Evolutionary conservation across 2,888 invertebrate species (phyloP).

Genomic region (Sinotaia quadrata): DNA sequence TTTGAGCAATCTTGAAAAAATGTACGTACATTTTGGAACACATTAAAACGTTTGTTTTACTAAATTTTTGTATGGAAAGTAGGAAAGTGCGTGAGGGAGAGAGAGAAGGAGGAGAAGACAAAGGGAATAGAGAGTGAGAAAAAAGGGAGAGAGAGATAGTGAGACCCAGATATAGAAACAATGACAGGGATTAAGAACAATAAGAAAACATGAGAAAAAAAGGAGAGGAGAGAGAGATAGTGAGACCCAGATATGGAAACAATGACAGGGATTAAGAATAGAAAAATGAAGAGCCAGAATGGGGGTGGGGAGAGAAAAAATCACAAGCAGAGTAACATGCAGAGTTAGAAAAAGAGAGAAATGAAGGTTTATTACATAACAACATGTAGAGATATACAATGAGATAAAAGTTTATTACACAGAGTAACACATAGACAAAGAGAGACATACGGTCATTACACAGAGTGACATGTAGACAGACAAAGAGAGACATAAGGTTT

Average conservation of each 20-base stretch:
- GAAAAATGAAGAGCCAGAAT: too few species aligned
- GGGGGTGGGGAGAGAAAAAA: background rate
- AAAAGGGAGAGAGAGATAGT: slow-evolving; percentile 6
- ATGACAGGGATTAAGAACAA: too few species aligned
- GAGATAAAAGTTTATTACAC: too few species aligned
- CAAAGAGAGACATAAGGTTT: too few species aligned
- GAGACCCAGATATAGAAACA: slow-evolving; percentile 9
- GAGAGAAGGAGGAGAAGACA: background rate
- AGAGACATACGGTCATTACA: background rate
- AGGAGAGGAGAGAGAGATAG: slow-evolving; percentile 9
- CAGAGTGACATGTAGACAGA: too few species aligned
- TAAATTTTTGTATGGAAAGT: background rate
- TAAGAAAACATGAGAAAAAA: too few species aligned
- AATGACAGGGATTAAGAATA: slow-evolving; percentile 1
- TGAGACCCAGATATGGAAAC: background rate
- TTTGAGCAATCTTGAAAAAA: slow-evolving; percentile 5
- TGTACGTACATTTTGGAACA: slow-evolving; percentile 14
- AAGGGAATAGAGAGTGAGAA: background rate
- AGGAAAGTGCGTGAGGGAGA: background rate
- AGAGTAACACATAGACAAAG: background rate
- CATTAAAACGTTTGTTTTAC: background rate
- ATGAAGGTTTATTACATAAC: too few species aligned
- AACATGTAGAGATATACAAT: too few species aligned
- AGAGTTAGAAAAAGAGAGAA: too few species aligned
- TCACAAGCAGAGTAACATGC: background rate